Percentiles rank a stretch among this genome's conserved stretches.
phyloP scores from a whole-genome alignment of 92 coral and sea anemone genomes.

The Paramuricea clavata region DNA sequence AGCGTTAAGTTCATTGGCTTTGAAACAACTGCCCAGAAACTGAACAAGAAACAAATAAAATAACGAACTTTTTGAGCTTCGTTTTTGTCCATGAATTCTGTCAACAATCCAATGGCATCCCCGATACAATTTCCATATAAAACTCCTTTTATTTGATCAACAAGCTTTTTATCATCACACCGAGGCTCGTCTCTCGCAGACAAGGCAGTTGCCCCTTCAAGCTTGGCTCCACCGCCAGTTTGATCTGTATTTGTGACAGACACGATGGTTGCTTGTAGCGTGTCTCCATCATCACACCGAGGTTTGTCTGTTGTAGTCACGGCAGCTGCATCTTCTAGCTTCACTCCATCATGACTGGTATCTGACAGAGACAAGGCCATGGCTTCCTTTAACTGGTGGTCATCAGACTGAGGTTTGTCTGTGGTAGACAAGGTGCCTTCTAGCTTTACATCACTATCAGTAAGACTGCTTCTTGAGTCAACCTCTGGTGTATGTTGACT shows the following conservation, averaged over 20 bases:
- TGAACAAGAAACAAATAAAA: too few relatives aligned
- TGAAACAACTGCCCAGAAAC: too few relatives aligned
- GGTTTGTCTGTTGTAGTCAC: too few relatives aligned
- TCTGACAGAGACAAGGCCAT: background rate
- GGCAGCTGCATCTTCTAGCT: too few relatives aligned
- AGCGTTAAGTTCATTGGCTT: too few relatives aligned
- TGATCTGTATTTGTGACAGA: background rate
- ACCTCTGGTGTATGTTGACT: too few relatives aligned
- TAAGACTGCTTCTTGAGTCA: too few relatives aligned
- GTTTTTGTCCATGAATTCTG: slow-evolving; percentile 83
- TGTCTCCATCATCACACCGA: too few relatives aligned
- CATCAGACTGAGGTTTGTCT: slow-evolving; percentile 32
- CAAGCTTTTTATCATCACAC: too few relatives aligned
- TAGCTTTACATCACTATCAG: background rate
- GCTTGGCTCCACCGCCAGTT: background rate
- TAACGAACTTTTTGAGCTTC: slow-evolving; percentile 52
- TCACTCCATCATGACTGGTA: too few relatives aligned
- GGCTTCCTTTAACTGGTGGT: background rate
- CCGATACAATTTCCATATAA: slow-evolving; percentile 97
- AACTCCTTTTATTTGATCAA: slow-evolving; percentile 82
- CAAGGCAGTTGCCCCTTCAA: background rate
- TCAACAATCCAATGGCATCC: slow-evolving; percentile 92
- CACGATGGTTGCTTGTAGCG: too few relatives aligned
- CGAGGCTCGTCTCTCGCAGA: slow-evolving; percentile 60
- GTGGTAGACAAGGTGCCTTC: background rate